Evolutionary conservation across 2,888 invertebrate genomes (phyloP), one percentile per base, ranked within the genome.

Genomic region (Cosmopolites sordidus): DNA sequence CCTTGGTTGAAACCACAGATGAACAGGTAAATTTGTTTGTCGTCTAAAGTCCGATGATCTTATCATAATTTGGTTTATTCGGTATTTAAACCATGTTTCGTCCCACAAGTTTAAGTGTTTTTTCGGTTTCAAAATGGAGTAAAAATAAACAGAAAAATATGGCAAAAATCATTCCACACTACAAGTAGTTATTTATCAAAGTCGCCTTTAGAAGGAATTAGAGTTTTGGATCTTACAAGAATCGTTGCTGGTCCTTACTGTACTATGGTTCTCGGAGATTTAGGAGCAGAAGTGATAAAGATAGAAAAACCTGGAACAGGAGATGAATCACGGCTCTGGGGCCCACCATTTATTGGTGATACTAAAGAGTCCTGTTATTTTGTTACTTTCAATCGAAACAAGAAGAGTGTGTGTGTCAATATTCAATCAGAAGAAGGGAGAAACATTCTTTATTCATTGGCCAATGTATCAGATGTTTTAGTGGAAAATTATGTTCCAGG

Each of bases 401-500:
- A 98, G 74, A 89, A 89, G 72, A 96, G 96, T 73, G 76, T 95
- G 22, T 91, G 91, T 66, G 76, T 98, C 45, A 84, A 98, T 74
- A 75, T 97, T 29, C 92, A 92, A 70, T 77, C 78, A 1, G 69
- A 76, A 14, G 76, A 80, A 66, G 90, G 93, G 58, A 72, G 70
- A 59, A 63, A 78, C 41, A 70, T 92, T 6, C 75, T 92, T 22
- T 78, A 84, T 60, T 83, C 90, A 60, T 73, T 97, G 60, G 88
- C 86, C 0, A 74, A 73, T 43, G 82, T 85, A 66, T 86, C 87
- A 69, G 97, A 98, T 76, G 84, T 98, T 5, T 68, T 97, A 1
- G 81, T 98, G 1, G 97, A 98, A 72, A 98, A 98, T 74, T 98
- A 87, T 74, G 77, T 97, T 0, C 96, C 98, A 0, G 96, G 95